These are phyloP conservation scores for Ceraclea dissimilis DNA, from an alignment of 2,888 invertebrate species.

Conservation along the genomic window DNA sequence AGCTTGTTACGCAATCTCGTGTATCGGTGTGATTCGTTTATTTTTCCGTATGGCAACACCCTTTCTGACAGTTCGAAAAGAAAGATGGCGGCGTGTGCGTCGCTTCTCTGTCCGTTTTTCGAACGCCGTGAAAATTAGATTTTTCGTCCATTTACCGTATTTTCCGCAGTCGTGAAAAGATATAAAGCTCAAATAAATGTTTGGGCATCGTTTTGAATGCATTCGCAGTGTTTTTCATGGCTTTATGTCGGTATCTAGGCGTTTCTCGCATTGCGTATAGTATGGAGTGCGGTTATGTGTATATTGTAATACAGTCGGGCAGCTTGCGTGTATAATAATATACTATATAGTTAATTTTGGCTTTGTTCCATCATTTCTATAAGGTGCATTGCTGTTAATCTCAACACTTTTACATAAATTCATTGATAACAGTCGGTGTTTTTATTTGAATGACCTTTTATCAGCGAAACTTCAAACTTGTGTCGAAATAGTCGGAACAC, in stretches of 20 bases:
- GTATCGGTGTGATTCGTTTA: neutral
- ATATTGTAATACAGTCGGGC: too few species aligned
- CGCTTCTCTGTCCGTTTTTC: conserved; percentile 10
- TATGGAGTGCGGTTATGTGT: neutral
- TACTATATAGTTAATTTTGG: conserved; percentile 4
- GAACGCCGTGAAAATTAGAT: neutral
- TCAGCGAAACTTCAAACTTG: too few species aligned
- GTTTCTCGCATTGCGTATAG: conserved; percentile 1
- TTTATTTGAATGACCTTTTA: too few species aligned
- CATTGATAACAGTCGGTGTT: too few species aligned
- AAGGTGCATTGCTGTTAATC: too few species aligned
- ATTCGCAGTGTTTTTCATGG: too few species aligned
- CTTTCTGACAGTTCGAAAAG: conserved; percentile 19
- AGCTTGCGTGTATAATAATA: too few species aligned
- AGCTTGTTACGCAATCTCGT: too few species aligned
- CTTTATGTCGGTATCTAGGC: conserved; percentile 4
- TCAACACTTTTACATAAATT: too few species aligned
- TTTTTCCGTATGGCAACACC: neutral
- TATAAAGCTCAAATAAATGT: too few species aligned
- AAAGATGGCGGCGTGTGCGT: conserved; percentile 12
- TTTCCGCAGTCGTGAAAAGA: neutral
- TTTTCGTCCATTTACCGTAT: neutral
- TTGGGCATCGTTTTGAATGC: too few species aligned
- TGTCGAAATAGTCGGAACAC: too few species aligned
- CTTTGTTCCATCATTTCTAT: conserved; percentile 17